Evolutionary conservation across 2,888 invertebrate genomes (phyloP).

Genomic region (Eulithis testata): DNA sequence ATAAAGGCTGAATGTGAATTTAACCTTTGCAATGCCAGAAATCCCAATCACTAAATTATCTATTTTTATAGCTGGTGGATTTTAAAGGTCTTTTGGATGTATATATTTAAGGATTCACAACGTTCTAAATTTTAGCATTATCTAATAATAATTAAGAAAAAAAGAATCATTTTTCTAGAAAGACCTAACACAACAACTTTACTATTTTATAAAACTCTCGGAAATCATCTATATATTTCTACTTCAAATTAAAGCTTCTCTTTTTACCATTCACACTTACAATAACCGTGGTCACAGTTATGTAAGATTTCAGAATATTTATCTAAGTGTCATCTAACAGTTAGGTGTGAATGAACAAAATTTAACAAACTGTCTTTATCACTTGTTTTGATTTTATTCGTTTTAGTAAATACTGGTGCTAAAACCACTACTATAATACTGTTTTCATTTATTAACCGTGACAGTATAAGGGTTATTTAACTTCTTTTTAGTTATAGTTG

Average conservation of each 20-base stretch:
- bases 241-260: constrained; percentile 83
- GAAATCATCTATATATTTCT: constrained; percentile 72
- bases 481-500: too few relatives aligned
- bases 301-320: constrained; percentile 62
- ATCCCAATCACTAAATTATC: background rate
- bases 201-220: constrained; percentile 65
- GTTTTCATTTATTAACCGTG: too few relatives aligned
- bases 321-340: constrained; percentile 66
- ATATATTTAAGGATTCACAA: constrained; percentile 4
- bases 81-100: background rate
- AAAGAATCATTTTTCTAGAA: constrained; percentile 32
- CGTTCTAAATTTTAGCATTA: background rate
- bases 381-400: too few relatives aligned
- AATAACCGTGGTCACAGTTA: constrained; percentile 46
- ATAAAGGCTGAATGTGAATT: background rate
- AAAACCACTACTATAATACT: too few relatives aligned
- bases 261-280: constrained; percentile 77
- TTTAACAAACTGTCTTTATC: constrained; percentile 37
- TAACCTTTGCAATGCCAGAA: background rate
- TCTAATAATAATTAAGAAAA: too few relatives aligned
- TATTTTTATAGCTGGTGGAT: background rate
- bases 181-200: constrained; percentile 47
- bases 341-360: constrained; percentile 50
- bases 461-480: too few relatives aligned
- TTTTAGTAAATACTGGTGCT: too few relatives aligned